These are phyloP conservation scores for Catharus ustulatus DNA, from an alignment of 2,797 vertebrate species.

Conservation along the genomic window DNA sequence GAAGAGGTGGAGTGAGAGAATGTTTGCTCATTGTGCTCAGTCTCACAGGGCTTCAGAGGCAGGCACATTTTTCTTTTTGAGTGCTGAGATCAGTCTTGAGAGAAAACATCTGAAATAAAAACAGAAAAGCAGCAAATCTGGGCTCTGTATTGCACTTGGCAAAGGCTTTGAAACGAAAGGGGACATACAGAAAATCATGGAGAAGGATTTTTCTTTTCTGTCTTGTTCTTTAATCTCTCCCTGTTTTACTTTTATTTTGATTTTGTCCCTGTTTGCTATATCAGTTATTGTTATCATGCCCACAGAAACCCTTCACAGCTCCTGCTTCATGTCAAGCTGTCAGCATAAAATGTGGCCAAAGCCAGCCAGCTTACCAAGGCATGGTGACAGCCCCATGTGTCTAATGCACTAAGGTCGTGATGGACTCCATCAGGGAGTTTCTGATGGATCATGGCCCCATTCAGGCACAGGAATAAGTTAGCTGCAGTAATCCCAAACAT, in stretches of 20 bases:
- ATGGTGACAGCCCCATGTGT: accelerated
- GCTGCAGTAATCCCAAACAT: neutral
- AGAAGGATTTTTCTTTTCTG: neutral
- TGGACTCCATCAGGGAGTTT: neutral
- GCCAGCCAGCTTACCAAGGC: neutral
- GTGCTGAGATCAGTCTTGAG: neutral
- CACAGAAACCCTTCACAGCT: neutral
- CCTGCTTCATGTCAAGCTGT: neutral
- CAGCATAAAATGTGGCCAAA: neutral
- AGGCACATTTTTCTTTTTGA: neutral
- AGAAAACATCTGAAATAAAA: neutral
- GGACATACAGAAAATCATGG: neutral
- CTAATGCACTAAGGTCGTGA: neutral
- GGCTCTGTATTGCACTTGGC: neutral
- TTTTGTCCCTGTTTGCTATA: neutral
- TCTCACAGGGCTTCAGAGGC: neutral
- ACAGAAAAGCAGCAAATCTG: neutral
- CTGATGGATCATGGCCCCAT: neutral
- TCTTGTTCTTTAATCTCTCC: neutral
- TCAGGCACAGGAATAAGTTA: neutral
- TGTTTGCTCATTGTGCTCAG: neutral
- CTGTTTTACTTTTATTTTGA: neutral
- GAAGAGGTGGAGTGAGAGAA: neutral
- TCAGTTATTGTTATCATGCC: neutral
- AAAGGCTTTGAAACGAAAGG: neutral